phyloP scores from a whole-genome alignment of 2,888 invertebrate genomes.

The Drosophila helvetica region DNA sequence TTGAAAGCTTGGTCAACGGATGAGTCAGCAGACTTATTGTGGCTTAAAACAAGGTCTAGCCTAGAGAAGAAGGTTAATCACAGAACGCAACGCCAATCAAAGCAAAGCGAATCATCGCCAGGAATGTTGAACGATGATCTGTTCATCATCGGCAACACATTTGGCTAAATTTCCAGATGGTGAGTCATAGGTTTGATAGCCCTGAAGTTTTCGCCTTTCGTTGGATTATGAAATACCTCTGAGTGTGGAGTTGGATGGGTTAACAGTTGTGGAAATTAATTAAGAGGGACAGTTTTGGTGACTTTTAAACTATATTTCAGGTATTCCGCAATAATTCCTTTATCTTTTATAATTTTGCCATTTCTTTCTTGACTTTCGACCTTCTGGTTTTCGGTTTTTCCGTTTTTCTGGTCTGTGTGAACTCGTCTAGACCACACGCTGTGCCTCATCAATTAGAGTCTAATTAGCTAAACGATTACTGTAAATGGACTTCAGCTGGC shows the following conservation, averaged over 20 bases:
- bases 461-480: slow-evolving; percentile 60
- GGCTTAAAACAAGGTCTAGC: slow-evolving; percentile 18
- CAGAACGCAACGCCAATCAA: slow-evolving; percentile 28
- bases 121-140: slow-evolving; percentile 17
- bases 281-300: background rate
- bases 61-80: slow-evolving; percentile 22
- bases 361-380: slow-evolving; percentile 23
- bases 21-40: slow-evolving; percentile 28
- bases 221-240: slow-evolving; percentile 36
- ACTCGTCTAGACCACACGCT: slow-evolving; percentile 62
- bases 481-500: slow-evolving; percentile 49
- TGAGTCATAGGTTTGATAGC: slow-evolving; percentile 17
- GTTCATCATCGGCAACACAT: slow-evolving; percentile 25
- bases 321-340: background rate
- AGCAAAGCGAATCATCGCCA: slow-evolving; percentile 51
- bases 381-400: slow-evolving; percentile 1
- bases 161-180: slow-evolving; percentile 20
- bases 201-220: slow-evolving; percentile 19
- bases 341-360: slow-evolving; percentile 17
- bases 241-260: slow-evolving; percentile 1
- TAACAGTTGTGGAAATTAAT: slow-evolving; percentile 1
- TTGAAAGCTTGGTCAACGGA: slow-evolving; percentile 5
- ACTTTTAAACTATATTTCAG: background rate
- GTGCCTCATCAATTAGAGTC: slow-evolving; percentile 63
- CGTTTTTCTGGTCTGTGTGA: slow-evolving; percentile 11